phyloP scores from a whole-genome alignment of 2,113 vertebrate species.

The Jacana jacana region DNA sequence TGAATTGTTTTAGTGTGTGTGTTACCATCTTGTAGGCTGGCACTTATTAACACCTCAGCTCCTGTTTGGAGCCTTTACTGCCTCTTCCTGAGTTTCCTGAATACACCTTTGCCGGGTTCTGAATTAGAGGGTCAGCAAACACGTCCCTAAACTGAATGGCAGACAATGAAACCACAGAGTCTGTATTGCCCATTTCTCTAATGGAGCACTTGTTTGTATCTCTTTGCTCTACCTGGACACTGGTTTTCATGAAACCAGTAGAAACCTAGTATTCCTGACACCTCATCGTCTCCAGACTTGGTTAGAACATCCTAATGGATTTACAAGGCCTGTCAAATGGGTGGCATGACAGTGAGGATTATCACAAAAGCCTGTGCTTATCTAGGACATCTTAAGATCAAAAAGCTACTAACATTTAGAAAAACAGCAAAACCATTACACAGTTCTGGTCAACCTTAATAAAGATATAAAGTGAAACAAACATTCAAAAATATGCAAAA shows the following conservation, averaged over 20 bases:
- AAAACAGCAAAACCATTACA: not conserved
- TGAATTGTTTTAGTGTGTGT: not conserved
- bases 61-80: not conserved
- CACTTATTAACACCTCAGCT: not conserved
- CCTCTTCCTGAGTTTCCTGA: not conserved
- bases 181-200: not conserved
- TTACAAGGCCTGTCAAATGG: not conserved
- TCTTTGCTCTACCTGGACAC: not conserved
- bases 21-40: not conserved
- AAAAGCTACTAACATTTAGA: not conserved
- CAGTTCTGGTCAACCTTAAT: not conserved
- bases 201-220: not conserved
- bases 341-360: not conserved
- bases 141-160: not conserved
- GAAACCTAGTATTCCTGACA: not conserved
- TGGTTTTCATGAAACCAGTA: not conserved
- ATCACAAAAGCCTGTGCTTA: not conserved
- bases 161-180: not conserved
- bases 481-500: not conserved
- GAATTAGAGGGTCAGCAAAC: not conserved
- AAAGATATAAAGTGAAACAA: not conserved
- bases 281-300: not conserved
- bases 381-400: not conserved
- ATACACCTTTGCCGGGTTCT: not conserved
- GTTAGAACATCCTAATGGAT: not conserved